Evolutionary conservation across 2,113 vertebrate genomes (phyloP).

Genomic region (Prionailurus bengalensis): DNA sequence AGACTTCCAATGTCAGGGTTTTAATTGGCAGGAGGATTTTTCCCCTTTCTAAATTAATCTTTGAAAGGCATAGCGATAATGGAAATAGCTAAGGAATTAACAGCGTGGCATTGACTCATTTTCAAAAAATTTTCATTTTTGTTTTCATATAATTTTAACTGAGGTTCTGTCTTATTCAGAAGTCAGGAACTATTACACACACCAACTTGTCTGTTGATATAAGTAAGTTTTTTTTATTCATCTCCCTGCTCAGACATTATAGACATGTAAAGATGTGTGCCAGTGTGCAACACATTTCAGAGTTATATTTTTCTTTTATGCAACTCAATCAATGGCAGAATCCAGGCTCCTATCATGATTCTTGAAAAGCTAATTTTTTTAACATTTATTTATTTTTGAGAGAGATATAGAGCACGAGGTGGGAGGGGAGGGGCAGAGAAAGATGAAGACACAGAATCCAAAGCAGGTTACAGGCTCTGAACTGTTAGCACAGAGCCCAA

Average conservation of each 20-base stretch:
- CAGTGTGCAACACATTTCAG: neutral
- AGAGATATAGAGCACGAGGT: no score
- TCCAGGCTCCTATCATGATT: neutral
- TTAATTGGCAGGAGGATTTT: neutral
- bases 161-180: neutral
- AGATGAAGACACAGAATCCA: no score
- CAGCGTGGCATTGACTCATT: neutral
- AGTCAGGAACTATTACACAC: neutral
- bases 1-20: neutral
- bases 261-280: neutral
- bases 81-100: neutral
- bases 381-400: no score
- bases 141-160: neutral
- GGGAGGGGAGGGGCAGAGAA: no score
- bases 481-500: no score
- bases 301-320: neutral
- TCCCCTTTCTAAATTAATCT: neutral
- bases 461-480: no score
- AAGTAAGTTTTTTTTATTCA: neutral
- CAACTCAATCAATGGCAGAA: neutral
- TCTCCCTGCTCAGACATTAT: neutral
- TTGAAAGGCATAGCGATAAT: neutral
- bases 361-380: neutral
- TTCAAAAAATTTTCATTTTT: constrained; percentile 18
- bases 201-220: neutral